phyloP scores from a whole-genome alignment of 2,113 vertebrate genomes.

The Nannospalax galili region DNA sequence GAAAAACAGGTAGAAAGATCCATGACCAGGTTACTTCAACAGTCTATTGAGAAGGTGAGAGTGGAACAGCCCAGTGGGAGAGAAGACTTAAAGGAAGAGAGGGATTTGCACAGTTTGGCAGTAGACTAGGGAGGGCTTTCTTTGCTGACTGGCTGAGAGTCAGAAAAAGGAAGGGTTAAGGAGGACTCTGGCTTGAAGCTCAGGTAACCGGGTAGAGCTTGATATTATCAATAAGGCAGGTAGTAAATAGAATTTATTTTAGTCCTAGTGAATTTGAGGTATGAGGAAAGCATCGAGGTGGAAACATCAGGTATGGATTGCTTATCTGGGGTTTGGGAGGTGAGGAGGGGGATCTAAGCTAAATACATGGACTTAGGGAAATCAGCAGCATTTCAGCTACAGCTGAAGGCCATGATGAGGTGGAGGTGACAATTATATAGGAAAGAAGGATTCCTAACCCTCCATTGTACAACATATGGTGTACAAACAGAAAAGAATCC shows the following conservation, averaged over 20 bases:
- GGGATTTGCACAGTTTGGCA: background rate
- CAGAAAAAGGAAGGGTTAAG: background rate
- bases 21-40: background rate
- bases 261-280: background rate
- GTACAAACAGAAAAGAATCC: background rate
- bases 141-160: background rate
- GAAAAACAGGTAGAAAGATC: background rate
- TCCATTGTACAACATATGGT: background rate
- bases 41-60: background rate
- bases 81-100: background rate
- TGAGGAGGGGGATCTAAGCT: slow-evolving; percentile 6
- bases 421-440: background rate
- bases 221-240: background rate
- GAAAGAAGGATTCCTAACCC: background rate
- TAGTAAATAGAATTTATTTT: background rate
- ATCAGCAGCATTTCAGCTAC: background rate
- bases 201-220: background rate
- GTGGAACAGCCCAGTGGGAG: background rate
- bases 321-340: background rate
- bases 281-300: background rate
- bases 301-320: background rate
- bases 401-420: background rate
- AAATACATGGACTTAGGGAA: background rate
- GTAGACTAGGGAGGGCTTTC: background rate
- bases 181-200: background rate